Base-by-base conservation (phyloP, 1,140 invertebrate species). In the Proctacanthus coquilletti region DNA sequence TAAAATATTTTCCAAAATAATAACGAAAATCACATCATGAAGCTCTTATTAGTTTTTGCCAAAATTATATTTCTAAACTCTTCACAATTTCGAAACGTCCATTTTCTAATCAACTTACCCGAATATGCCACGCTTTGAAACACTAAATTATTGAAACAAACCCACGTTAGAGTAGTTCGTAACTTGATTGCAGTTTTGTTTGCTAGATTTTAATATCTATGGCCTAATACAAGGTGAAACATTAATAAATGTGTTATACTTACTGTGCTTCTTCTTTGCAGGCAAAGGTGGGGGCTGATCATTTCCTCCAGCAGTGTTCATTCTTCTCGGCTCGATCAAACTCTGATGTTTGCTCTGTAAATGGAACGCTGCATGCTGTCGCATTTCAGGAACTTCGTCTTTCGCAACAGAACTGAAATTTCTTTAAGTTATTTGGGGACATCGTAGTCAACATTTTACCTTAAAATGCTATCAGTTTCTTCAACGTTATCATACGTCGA, bases 61-160 rank as follows among this genome's bases (percentile, higher is more conserved):
- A n/a, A n/a, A n/a, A n/a, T n/a, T n/a, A n/a, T n/a, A n/a, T n/a
- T n/a, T n/a, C n/a, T n/a, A n/a, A n/a, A n/a, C n/a, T n/a, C n/a
- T n/a, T n/a, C n/a, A n/a, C n/a, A n/a, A n/a, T n/a, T n/a, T n/a
- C 34, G 10, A 17, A 20, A 15, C 18, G 15, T 21, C 4, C 18
- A 13, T 21, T n/a, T 5, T n/a, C 17, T 5, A 9, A 14, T 34
- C 8, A 67, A 82, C 81, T 86, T 83, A 86, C 83, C 83, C 66
- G 81, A 84, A 71, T 85, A 86, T 67, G 83, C 83, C 77, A 86
- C 81, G 69, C 80, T 84, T 77, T 86, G 83, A 79, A 86, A 86
- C 80, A 84, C 82, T 86, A 74, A 67, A 65, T 54, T 47, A 48
- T 52, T 52, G 50, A 48, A 54, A 52, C 44, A 58, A 56, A 54